Conservation (phyloP, 2,888 invertebrate species). For the Oligia fasciuncula region DNA sequence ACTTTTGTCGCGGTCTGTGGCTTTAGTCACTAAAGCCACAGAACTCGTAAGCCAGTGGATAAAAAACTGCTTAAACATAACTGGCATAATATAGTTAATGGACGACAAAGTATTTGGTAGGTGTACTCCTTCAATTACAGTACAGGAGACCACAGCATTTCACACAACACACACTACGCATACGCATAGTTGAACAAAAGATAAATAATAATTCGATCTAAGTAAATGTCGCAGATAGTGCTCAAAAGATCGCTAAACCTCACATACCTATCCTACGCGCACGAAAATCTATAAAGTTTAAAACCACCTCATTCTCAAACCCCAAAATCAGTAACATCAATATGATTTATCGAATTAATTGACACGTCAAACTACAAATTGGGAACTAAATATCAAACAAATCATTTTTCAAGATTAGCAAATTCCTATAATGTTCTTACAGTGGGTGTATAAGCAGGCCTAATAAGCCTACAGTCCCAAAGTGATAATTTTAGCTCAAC, state of each 20-base stretch:
- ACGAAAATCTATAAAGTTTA: neutral
- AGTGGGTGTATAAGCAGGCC: constrained; percentile 34
- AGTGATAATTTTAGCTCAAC: neutral
- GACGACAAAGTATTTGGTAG: no score
- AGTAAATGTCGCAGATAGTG: neutral
- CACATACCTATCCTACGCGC: constrained; percentile 16
- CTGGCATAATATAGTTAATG: no score
- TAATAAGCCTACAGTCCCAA: constrained; percentile 6
- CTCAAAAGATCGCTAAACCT: neutral
- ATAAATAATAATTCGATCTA: neutral
- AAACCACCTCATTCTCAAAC: neutral
- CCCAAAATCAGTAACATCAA: constrained; percentile 2
- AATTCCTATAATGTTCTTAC: constrained; percentile 3
- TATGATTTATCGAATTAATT: constrained; percentile 44
- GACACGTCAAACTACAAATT: constrained; percentile 42
- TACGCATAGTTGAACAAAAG: neutral
- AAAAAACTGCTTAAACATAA: neutral
- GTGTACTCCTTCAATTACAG: no score
- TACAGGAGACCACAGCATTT: no score
- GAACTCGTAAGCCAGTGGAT: neutral
- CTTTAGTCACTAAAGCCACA: no score
- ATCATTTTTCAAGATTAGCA: constrained; percentile 39
- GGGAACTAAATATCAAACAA: constrained; percentile 28
- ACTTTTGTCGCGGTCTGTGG: neutral
- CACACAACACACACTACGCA: no score